Base-by-base conservation (phyloP, 2,113 vertebrate species). In the Aptenodytes forsteri region DNA sequence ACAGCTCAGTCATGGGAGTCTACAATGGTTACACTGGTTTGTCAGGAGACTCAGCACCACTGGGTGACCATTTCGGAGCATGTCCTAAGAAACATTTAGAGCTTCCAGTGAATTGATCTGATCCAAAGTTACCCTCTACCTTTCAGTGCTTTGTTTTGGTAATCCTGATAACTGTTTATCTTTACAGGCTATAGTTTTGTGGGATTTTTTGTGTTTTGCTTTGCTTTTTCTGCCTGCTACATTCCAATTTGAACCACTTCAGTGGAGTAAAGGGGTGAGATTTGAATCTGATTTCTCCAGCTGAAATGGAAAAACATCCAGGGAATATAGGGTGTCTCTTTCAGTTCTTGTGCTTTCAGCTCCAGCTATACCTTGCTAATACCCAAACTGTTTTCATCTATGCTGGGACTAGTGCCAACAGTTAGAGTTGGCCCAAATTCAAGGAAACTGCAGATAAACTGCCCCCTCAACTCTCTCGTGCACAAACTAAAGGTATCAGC, bases 361-460 rank as follows among this genome's bases (percentile, higher is more conserved):
- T 92, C 38, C 36, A 93, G 38, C 56, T 90, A 23, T 69, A 88
- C 70, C 64, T 93, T 77, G 23, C 58, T 94, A 93, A 92, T 76
- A 83, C 49, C 15, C 71, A 69, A 89, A 91, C 46, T 36, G 27
- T 95, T 96, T 83, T 96, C 66, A 69, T 85, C 71, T 95, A 42
- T 29, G 34, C 67, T 79, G 83, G 79, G 70, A 87, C 27, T 72
- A 52, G 23, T 80, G 90, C 82, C 71, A 76, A 36, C 66, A 92
- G 34, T 73, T 56, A 56, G 23, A 85, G 40, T 25, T 95, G 70
- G 88, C 85, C 88, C 58, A 93, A 90, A 93, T 64, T 70, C 62
- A 93, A 86, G 79, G 54, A 72, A 93, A 88, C 54, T 65, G 58
- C 44, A 93, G n/a, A 77, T 29, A 49, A 92, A 61, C 62, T 77